A percentile compares a stretch with the other conserved stretches of the same genome.
Conservation (phyloP, 2,113 vertebrate species). For the Heliornis fulica region DNA sequence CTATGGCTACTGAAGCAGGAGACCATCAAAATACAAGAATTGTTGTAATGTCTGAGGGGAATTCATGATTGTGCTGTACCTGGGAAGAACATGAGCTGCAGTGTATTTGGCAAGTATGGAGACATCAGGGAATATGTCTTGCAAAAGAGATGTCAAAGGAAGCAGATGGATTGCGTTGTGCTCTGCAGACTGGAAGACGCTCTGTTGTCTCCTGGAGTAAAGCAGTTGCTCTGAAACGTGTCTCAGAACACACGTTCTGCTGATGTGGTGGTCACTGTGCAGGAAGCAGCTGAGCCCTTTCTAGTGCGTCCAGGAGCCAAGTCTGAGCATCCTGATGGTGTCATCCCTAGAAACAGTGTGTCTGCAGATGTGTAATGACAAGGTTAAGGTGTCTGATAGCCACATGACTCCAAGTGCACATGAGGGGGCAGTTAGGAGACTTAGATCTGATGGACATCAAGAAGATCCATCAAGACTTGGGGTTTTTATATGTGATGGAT, state of each 20-base stretch:
- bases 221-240: neutral
- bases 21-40: neutral
- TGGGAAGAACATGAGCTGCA: conserved; percentile 30
- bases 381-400: neutral
- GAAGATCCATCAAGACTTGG: neutral
- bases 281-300: neutral
- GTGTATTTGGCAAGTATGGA: neutral
- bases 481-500: no score
- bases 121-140: neutral
- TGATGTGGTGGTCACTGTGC: neutral
- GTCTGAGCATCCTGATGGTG: neutral
- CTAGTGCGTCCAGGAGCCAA: neutral
- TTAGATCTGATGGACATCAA: neutral
- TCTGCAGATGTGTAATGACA: neutral
- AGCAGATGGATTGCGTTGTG: neutral
- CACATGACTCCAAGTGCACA: neutral
- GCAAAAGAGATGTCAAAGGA: neutral
- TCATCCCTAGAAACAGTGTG: neutral
- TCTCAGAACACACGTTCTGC: neutral
- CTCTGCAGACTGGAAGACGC: neutral
- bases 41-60: neutral
- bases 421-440: neutral
- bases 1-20: conserved; percentile 30
- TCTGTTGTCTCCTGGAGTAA: neutral
- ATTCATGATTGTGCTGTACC: neutral